These are phyloP conservation scores for Heliconius cydno DNA, from an alignment of 2,888 invertebrate species.

Conservation along the genomic window DNA sequence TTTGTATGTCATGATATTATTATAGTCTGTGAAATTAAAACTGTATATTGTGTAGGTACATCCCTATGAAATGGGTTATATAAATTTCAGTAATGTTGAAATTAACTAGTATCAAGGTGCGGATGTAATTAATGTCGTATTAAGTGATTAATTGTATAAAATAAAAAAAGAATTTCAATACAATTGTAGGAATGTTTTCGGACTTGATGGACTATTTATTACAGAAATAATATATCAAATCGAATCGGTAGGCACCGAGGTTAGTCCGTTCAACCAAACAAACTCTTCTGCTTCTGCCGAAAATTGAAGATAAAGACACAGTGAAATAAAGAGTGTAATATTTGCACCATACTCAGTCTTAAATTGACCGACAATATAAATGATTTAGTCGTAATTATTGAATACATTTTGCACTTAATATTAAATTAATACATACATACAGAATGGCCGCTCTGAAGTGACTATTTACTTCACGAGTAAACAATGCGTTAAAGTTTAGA, in stretches of 20 bases:
- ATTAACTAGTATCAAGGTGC: neutral
- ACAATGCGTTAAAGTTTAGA: neutral
- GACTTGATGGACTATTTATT: no score
- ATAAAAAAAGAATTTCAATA: no score
- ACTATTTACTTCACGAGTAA: no score
- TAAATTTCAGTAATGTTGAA: neutral
- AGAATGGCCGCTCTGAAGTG: neutral
- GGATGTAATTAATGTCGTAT: neutral
- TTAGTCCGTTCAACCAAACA: neutral
- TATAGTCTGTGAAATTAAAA: neutral
- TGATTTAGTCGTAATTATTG: slow-evolving; percentile 39
- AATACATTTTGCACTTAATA: slow-evolving; percentile 64
- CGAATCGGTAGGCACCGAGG: no score
- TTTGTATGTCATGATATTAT: slow-evolving; percentile 17
- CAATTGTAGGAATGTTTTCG: no score
- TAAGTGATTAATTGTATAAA: no score
- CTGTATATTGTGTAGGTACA: neutral
- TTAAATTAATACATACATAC: slow-evolving; percentile 48
- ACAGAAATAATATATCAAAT: no score
- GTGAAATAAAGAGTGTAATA: neutral
- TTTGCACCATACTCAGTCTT: neutral
- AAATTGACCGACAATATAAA: slow-evolving; percentile 32
- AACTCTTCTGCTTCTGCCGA: no score
- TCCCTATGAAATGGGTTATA: neutral
- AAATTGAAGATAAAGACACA: no score